Percentiles rank a stretch among this genome's conserved stretches.
Conservation (phyloP, 2,888 invertebrate species). For the Hypselothyrea guttata region DNA sequence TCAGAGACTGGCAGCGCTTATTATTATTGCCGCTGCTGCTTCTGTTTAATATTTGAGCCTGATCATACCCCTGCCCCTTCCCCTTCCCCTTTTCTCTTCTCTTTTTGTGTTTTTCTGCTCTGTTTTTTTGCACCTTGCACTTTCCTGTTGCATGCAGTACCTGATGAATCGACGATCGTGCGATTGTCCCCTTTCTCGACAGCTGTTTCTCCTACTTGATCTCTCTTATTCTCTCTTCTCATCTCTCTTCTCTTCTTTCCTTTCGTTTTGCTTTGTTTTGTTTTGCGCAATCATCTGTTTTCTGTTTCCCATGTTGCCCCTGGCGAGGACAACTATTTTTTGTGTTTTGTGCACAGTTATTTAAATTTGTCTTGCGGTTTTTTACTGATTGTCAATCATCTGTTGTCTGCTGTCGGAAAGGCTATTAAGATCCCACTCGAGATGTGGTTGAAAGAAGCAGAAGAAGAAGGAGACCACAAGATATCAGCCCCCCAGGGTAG, state of each 20-base stretch:
- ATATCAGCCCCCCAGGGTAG: neutral
- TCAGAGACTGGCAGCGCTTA: constrained; percentile 46
- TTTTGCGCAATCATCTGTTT: constrained; percentile 51
- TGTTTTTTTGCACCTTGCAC: constrained; percentile 70
- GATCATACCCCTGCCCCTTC: constrained; percentile 24
- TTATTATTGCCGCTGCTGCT: constrained; percentile 55
- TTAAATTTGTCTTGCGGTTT: constrained; percentile 74
- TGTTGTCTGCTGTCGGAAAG: constrained; percentile 52
- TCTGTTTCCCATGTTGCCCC: constrained; percentile 2
- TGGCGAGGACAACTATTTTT: constrained; percentile 40
- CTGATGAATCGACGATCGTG: constrained; percentile 23
- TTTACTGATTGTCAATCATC: constrained; percentile 71
- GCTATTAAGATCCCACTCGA: constrained; percentile 42
- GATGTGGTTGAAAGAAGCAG: constrained; percentile 25
- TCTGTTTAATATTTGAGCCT: constrained; percentile 60
- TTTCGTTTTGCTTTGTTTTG: constrained; percentile 47
- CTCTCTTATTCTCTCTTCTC: constrained; percentile 41
- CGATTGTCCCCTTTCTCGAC: constrained; percentile 54
- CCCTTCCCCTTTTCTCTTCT: constrained; percentile 3
- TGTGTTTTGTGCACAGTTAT: constrained; percentile 63
- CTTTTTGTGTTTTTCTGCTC: neutral
- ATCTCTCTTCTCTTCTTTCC: constrained; percentile 18
- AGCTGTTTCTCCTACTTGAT: constrained; percentile 59
- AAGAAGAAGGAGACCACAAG: neutral
- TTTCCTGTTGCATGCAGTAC: constrained; percentile 44